Conservation (phyloP, 2,888 invertebrate genomes). For the Junonia oenone region DNA sequence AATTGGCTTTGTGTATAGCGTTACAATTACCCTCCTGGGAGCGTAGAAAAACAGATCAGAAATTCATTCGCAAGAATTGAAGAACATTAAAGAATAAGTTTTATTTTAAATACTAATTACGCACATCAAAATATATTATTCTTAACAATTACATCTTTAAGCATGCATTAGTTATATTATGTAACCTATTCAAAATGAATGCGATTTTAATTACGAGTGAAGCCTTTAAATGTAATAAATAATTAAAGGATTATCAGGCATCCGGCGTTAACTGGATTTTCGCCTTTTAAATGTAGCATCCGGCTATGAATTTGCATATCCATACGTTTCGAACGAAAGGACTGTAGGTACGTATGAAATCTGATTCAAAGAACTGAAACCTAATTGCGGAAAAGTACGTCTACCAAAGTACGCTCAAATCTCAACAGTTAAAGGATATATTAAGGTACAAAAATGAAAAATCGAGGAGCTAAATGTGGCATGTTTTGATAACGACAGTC, state of each 20-base stretch:
- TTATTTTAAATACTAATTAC: not conserved
- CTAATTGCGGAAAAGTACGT: too few species aligned
- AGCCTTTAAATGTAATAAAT: not conserved
- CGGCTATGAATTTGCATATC: conserved; percentile 14
- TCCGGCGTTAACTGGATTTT: conserved; percentile 8
- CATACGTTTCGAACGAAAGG: not conserved
- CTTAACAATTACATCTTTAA: not conserved
- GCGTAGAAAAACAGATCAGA: too few species aligned
- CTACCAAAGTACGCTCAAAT: too few species aligned
- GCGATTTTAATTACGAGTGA: not conserved
- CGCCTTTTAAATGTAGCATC: conserved; percentile 2
- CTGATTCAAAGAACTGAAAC: not conserved
- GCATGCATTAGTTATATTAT: not conserved
- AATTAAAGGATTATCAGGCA: not conserved
- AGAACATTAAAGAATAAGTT: too few species aligned
- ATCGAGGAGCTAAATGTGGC: not conserved
- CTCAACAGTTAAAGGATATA: too few species aligned
- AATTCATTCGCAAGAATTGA: too few species aligned
- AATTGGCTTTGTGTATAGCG: too few species aligned
- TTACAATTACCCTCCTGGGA: too few species aligned
- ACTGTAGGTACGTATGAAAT: not conserved
- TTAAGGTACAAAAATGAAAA: too few species aligned
- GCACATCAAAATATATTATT: not conserved
- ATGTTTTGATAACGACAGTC: too few species aligned
- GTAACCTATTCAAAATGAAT: not conserved